Percentiles rank a stretch among this genome's conserved stretches.
Evolutionary conservation across 1,140 invertebrate genomes (phyloP).

Genomic region (Drosophila suzukii): DNA sequence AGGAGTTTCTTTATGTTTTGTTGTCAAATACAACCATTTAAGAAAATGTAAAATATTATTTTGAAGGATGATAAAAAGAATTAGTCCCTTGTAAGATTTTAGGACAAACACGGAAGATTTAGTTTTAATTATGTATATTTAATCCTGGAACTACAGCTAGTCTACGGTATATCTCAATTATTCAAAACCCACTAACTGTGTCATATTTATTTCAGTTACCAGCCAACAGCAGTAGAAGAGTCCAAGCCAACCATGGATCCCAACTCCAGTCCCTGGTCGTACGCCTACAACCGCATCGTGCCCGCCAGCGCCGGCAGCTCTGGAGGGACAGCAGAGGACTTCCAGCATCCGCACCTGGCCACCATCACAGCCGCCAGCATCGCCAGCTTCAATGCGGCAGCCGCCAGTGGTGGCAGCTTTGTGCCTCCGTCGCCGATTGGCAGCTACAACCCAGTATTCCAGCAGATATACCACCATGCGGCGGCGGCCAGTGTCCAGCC

Average conservation of each 20-base stretch:
- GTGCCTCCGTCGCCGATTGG: constrained; percentile 80
- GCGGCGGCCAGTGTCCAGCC: constrained; percentile 80
- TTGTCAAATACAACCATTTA: too few species aligned
- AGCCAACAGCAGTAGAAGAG: constrained; percentile 42
- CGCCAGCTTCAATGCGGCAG: constrained; percentile 79
- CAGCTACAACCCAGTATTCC: constrained; percentile 84
- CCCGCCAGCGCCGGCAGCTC: constrained; percentile 71
- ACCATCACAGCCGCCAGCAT: constrained; percentile 75
- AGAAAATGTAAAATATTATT: too few species aligned
- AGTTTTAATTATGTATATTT: too few species aligned
- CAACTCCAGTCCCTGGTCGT: constrained; percentile 82
- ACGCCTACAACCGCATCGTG: constrained; percentile 82
- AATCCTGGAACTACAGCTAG: too few species aligned
- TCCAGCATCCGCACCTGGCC: constrained; percentile 80
- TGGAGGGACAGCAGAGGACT: constrained; percentile 73
- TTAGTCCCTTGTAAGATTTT: too few species aligned
- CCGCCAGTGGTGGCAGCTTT: constrained; percentile 79
- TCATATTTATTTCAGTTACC: constrained; percentile 25
- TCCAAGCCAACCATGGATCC: constrained; percentile 68
- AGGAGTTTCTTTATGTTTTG: too few species aligned
- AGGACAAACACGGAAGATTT: too few species aligned
- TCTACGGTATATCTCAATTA: too few species aligned
- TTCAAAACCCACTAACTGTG: constrained; percentile 1
- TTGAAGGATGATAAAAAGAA: too few species aligned
- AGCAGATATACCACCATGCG: constrained; percentile 84